Percentiles rank a stretch among this genome's conserved stretches.
Evolutionary conservation across 2,888 invertebrate species (phyloP).

Genomic region (Nymphalis polychloros): DNA sequence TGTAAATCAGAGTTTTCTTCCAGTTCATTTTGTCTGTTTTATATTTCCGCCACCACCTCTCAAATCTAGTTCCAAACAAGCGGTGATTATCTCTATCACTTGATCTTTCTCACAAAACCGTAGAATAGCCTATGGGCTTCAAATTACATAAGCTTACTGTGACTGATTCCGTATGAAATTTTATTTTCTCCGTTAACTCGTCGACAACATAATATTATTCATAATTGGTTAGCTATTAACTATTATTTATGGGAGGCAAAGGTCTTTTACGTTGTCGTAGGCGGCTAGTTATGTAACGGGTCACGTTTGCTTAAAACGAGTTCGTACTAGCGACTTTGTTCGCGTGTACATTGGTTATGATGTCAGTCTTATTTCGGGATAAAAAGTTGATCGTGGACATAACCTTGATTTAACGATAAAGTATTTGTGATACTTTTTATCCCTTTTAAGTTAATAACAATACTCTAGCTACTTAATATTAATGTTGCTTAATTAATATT

Average conservation of each 20-base stretch:
- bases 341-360: neutral
- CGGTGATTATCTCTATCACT: conserved; percentile 17
- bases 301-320: conserved; percentile 53
- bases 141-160: conserved; percentile 30
- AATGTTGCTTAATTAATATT: too few relatives aligned
- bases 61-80: neutral
- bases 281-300: conserved; percentile 51
- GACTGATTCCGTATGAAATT: conserved; percentile 37
- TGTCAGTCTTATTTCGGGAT: too few relatives aligned
- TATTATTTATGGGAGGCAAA: conserved; percentile 47
- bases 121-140: conserved; percentile 28
- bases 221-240: conserved; percentile 41
- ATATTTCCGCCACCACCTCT: neutral
- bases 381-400: too few relatives aligned
- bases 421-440: too few relatives aligned
- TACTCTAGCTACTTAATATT: too few relatives aligned
- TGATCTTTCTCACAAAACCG: conserved; percentile 32
- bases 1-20: neutral
- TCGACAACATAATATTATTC: conserved; percentile 38
- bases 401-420: too few relatives aligned
- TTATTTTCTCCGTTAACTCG: conserved; percentile 41
- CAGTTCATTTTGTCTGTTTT: neutral
- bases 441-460: too few relatives aligned
- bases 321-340: conserved; percentile 21
- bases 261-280: conserved; percentile 52